phyloP scores from a whole-genome alignment of 2,797 vertebrate species.

The Zonotrichia albicollis region DNA sequence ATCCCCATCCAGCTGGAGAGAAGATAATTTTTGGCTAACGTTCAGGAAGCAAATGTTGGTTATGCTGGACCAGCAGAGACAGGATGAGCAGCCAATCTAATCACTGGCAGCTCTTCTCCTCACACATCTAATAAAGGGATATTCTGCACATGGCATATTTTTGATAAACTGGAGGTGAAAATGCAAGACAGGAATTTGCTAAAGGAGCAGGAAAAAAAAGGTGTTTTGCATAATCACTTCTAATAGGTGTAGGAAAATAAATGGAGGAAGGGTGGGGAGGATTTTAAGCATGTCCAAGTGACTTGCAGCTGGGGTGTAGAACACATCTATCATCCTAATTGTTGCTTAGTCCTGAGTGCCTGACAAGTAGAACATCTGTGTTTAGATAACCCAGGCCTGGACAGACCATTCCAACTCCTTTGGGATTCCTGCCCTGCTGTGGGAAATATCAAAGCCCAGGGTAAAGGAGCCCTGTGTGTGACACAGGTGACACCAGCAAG shows the following conservation, averaged over 20 bases:
- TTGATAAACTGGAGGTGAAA: not conserved
- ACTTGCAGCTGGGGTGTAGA: not conserved
- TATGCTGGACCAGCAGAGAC: not conserved
- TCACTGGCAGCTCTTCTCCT: not conserved
- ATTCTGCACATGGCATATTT: not conserved
- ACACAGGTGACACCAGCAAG: not conserved
- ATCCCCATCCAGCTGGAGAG: conserved; percentile 22
- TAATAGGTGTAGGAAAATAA: not conserved
- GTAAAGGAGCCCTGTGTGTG: rapidly evolving
- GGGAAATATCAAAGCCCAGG: not conserved
- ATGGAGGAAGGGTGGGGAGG: not conserved
- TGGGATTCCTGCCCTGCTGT: not conserved
- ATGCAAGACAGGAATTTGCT: not conserved
- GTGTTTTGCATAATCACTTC: not conserved
- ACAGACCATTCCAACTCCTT: not conserved
- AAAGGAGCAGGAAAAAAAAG: not conserved
- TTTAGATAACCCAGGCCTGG: not conserved
- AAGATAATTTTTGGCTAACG: not conserved
- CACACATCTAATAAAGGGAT: not conserved
- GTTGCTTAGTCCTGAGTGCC: not conserved
- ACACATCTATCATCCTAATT: not conserved
- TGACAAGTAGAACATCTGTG: not conserved
- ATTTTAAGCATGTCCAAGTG: not conserved
- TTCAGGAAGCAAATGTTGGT: conserved; percentile 30
- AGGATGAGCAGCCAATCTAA: not conserved